A percentile compares a stretch with the other conserved stretches of the same genome.
These are phyloP conservation scores for Scaptodrosophila latifasciaeformis DNA, from an alignment of 2,888 invertebrate species.

Conservation along the genomic window DNA sequence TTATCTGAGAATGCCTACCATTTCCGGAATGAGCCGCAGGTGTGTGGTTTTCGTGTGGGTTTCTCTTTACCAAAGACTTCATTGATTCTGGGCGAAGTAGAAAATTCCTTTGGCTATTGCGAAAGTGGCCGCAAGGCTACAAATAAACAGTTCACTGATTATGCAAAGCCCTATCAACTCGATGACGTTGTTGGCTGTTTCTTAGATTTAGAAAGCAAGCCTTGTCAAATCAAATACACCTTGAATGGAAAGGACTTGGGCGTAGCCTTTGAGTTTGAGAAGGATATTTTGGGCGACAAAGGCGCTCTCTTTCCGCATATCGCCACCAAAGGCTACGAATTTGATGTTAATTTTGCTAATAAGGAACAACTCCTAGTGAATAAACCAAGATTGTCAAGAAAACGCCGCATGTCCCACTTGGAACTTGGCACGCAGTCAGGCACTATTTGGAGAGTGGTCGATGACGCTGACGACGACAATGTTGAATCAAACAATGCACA, in stretches of 20 bases:
- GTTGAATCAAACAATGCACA: slow-evolving; percentile 57
- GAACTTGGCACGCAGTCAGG: slow-evolving; percentile 61
- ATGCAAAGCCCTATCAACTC: slow-evolving; percentile 82
- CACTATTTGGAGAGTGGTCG: slow-evolving; percentile 74
- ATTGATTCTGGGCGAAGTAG: slow-evolving; percentile 84
- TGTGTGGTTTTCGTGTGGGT: slow-evolving; percentile 89
- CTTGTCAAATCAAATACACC: slow-evolving; percentile 85
- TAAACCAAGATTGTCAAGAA: slow-evolving; percentile 66
- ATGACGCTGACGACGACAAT: slow-evolving; percentile 69
- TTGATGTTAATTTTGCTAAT: slow-evolving; percentile 90
- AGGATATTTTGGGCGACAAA: slow-evolving; percentile 80
- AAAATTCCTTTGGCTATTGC: slow-evolving; percentile 83
- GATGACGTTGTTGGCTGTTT: slow-evolving; percentile 92
- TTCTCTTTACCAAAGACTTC: slow-evolving; percentile 87
- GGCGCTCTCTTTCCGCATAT: slow-evolving; percentile 92
- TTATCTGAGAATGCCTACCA: slow-evolving; percentile 54
- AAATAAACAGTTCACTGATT: slow-evolving; percentile 83
- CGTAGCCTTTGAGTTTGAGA: slow-evolving; percentile 83
- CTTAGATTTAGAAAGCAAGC: slow-evolving; percentile 83
- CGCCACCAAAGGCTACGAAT: slow-evolving; percentile 91
- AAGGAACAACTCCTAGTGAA: slow-evolving; percentile 76
- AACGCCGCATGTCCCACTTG: slow-evolving; percentile 60
- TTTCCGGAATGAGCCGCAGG: slow-evolving; percentile 72
- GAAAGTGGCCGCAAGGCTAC: slow-evolving; percentile 88
- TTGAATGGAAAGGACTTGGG: slow-evolving; percentile 89